These are phyloP conservation scores for Cisticola juncidis DNA, from an alignment of 2,113 vertebrate species.

Conservation along the genomic window DNA sequence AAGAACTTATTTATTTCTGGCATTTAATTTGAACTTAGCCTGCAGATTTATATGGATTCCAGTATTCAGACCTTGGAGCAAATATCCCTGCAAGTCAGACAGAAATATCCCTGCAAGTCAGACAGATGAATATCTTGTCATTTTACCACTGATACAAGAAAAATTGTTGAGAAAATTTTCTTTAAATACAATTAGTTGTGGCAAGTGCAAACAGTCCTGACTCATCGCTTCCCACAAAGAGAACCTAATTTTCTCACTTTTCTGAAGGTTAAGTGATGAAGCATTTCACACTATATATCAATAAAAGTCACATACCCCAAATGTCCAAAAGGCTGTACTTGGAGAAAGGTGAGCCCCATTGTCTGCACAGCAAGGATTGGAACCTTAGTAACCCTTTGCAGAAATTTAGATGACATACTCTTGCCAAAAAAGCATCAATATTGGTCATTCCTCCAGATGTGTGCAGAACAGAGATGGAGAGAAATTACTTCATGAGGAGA, in stretches of 20 bases:
- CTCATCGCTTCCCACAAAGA: neutral
- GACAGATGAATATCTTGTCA: accelerated
- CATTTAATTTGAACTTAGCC: neutral
- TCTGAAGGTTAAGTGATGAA: neutral
- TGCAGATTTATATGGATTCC: neutral
- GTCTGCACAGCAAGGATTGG: neutral
- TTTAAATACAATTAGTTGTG: neutral
- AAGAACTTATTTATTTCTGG: neutral
- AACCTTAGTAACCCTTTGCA: neutral
- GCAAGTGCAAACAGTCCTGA: neutral
- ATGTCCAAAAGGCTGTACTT: neutral
- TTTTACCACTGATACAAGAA: neutral
- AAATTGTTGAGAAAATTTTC: neutral
- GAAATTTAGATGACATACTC: neutral
- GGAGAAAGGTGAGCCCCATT: neutral
- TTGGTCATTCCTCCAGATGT: neutral
- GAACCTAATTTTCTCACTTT: neutral
- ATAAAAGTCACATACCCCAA: neutral
- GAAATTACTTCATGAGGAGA: neutral
- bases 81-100: neutral
- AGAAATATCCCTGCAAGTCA: neutral
- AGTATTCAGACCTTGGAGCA: neutral
- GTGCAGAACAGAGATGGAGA: neutral
- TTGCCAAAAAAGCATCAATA: neutral
- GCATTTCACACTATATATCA: neutral